phyloP scores from a whole-genome alignment of 2,888 invertebrate genomes.

The Lasioglossum calceatum region DNA sequence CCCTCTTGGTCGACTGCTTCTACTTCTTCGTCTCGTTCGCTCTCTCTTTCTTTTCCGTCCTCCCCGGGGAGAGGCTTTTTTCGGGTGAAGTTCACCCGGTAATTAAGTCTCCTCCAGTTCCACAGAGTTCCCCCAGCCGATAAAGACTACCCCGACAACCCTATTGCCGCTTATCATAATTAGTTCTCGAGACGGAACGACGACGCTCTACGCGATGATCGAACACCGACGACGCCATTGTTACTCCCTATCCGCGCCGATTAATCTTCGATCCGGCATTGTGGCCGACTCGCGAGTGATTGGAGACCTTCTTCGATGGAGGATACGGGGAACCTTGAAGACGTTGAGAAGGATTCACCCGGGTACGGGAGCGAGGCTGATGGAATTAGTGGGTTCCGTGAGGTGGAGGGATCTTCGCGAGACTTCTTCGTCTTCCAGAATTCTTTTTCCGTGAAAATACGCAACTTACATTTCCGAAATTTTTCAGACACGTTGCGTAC shows the following conservation, averaged over 20 bases:
- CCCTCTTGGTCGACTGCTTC: constrained; percentile 1
- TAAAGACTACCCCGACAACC: constrained; percentile 29
- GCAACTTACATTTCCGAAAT: not conserved
- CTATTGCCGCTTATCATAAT: constrained; percentile 56
- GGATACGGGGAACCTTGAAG: not conserved
- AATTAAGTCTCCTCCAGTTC: constrained; percentile 38
- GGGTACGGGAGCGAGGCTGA: not conserved
- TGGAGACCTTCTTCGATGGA: not conserved
- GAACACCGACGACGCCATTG: not conserved
- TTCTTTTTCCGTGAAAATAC: not conserved
- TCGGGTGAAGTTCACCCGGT: constrained; percentile 8
- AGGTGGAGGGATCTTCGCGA: not conserved
- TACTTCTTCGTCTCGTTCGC: not conserved
- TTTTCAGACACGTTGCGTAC: not conserved
- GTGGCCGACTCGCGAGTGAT: not conserved
- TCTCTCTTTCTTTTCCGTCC: not conserved
- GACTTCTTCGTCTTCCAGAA: not conserved
- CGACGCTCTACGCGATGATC: constrained; percentile 7
- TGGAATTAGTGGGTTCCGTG: not conserved
- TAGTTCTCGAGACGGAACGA: constrained; percentile 42
- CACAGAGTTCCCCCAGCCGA: constrained; percentile 17
- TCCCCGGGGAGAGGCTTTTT: not conserved
- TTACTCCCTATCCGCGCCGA: constrained; percentile 24
- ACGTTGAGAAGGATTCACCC: not conserved
- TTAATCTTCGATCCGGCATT: constrained; percentile 13